Base-by-base conservation (phyloP, 1,140 invertebrate genomes). In the Anoplolepis gracilipes region DNA sequence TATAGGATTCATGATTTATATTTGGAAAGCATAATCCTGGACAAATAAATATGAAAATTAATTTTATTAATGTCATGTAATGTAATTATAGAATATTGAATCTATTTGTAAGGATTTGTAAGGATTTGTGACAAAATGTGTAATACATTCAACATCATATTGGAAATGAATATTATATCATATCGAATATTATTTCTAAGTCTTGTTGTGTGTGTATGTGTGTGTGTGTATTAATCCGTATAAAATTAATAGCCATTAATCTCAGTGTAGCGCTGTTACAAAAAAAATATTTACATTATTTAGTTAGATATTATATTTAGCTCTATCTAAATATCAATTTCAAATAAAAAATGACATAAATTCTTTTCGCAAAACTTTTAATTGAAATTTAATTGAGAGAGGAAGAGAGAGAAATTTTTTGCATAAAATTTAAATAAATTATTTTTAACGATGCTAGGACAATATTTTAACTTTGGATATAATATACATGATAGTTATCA, bases 361-460 rank as follows among this genome's bases (percentile, higher is more conserved):
- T 57, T 81, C 36, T 81, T 81, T 25, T 81, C 53, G 11, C 36
- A 39, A 49, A 70, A 59, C 49, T 81, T 81, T 81, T 70, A 81
- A 81, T 81, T 81, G 39, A 55, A 70, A 59, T 19, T 5, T 81
- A 39, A 65, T 81, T 72, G 59, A 70, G 33, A 59, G n/a, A n/a
- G n/a, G n/a, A n/a, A n/a, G n/a, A n/a, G n/a, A n/a, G n/a, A n/a
- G 42, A 57, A 59, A 72, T 81, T 59, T 62, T 53, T 8, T 36
- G 3, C 28, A n/a, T 1, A 4, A 46, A 46, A 46, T 46, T 13
- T 13, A 46, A 13, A 79, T 46, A 36, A 79, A 79, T 67, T 33
- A 39, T 22, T 46, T 46, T 46, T 79, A 79, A 79, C 53, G 49
- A 53, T n/a, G n/a, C 39, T 53, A 67, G 10, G 30, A 19, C 53